A percentile compares a stretch with the other conserved stretches of the same genome.
phyloP scores from a whole-genome alignment of 2,888 invertebrate species.

The Loripinus fragilis region DNA sequence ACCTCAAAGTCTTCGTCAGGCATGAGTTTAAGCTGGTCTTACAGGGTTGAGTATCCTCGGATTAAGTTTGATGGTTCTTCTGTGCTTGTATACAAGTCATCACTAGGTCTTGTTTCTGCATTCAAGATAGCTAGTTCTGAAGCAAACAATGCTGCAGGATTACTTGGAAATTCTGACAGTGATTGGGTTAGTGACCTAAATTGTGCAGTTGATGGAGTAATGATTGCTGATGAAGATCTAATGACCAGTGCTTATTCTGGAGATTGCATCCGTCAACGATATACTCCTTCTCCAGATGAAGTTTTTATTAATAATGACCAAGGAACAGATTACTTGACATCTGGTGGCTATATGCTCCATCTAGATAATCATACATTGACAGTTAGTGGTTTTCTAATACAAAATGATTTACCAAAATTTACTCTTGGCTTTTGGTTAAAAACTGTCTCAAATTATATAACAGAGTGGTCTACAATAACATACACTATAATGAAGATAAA shows the following conservation, averaged over 20 bases:
- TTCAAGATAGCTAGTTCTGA: constrained; percentile 46
- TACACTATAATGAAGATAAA: constrained; percentile 31
- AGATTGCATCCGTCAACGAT: constrained; percentile 44
- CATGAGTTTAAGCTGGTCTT: constrained; percentile 54
- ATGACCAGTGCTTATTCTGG: constrained; percentile 49
- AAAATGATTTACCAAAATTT: constrained; percentile 27
- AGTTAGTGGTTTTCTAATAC: constrained; percentile 23
- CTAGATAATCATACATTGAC: constrained; percentile 33
- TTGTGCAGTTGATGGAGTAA: constrained; percentile 28
- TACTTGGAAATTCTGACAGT: constrained; percentile 65
- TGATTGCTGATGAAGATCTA: constrained; percentile 22
- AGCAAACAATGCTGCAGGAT: constrained; percentile 48
- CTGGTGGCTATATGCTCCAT: constrained; percentile 58
- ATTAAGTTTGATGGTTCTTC: constrained; percentile 52
- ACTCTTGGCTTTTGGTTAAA: constrained; percentile 42
- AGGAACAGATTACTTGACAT: constrained; percentile 49
- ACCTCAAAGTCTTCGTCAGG: constrained; percentile 24
- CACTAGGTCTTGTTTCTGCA: constrained; percentile 51
- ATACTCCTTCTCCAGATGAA: constrained; percentile 28
- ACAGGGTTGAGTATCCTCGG: constrained; percentile 46
- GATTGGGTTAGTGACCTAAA: constrained; percentile 65
- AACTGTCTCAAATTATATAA: constrained; percentile 15
- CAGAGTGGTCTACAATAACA: constrained; percentile 17
- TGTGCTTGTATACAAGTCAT: constrained; percentile 56
- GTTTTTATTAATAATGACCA: constrained; percentile 37